Evolutionary conservation across 2,113 vertebrate species (phyloP).

Genomic region (Heteronetta atricapilla): DNA sequence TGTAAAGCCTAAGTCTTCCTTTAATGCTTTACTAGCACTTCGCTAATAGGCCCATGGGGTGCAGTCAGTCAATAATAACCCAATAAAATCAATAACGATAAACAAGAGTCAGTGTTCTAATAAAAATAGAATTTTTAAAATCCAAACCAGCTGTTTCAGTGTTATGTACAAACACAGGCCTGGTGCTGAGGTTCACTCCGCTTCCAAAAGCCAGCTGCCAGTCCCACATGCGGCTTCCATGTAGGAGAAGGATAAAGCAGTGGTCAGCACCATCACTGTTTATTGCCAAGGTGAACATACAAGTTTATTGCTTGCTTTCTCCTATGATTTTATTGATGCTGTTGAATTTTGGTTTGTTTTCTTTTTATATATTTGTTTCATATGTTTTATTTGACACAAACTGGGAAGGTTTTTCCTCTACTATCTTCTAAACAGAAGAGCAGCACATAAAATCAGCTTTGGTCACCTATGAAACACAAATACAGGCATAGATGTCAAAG

Average conservation of each 20-base stretch:
- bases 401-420: neutral
- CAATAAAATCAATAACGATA: constrained; percentile 76
- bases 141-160: constrained; percentile 62
- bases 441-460: neutral
- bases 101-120: constrained; percentile 74
- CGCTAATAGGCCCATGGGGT: constrained; percentile 63
- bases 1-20: constrained; percentile 52
- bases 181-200: neutral
- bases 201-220: neutral
- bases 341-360: neutral
- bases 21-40: constrained; percentile 72
- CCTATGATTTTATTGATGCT: neutral
- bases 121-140: constrained; percentile 68
- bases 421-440: neutral
- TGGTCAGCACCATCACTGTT: neutral
- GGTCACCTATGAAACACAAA: neutral
- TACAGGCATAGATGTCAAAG: rapidly evolving
- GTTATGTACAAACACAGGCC: constrained; percentile 19
- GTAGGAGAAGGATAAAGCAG: neutral
- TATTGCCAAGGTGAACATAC: neutral
- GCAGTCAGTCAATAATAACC: constrained; percentile 72
- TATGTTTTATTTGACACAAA: neutral
- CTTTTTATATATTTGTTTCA: neutral
- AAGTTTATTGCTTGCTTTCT: neutral
- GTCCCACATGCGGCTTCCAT: neutral